These are phyloP conservation scores for Halichondria panicea DNA, from an alignment of 37 sponge, comb jelly and placozoan species.

Conservation along the genomic window DNA sequence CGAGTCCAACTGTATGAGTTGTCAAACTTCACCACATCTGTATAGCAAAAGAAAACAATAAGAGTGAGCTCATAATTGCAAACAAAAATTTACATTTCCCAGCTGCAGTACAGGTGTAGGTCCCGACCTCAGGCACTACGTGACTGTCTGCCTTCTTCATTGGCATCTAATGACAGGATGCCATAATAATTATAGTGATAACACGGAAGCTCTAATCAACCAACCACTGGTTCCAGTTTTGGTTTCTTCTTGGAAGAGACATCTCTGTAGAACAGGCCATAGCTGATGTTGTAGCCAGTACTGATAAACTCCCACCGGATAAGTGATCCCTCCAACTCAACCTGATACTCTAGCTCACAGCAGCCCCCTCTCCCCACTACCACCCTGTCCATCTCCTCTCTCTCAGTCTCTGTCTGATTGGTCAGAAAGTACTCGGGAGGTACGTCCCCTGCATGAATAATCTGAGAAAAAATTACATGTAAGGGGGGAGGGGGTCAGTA, in stretches of 20 bases:
- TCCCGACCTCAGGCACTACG: constrained; percentile 57
- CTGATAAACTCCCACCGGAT: constrained; percentile 75
- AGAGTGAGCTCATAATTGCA: too few relatives aligned
- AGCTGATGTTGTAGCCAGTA: constrained; percentile 73
- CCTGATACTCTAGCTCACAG: too few relatives aligned
- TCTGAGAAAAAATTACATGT: constrained; percentile 1
- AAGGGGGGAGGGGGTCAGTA: too few relatives aligned
- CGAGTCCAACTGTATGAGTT: constrained; percentile 81
- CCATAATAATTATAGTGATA: too few relatives aligned
- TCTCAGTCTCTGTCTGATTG: constrained; percentile 44
- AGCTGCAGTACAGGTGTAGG: constrained; percentile 24
- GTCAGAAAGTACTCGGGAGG: constrained; percentile 52
- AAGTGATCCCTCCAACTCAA: constrained; percentile 1
- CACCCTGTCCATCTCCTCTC: constrained; percentile 59
- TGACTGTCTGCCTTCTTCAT: constrained; percentile 40
- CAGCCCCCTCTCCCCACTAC: constrained; percentile 46
- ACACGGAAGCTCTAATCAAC: neutral
- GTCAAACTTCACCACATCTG: constrained; percentile 84
- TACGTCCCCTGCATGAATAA: constrained; percentile 52
- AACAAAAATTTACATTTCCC: constrained; percentile 65
- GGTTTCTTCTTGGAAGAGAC: neutral
- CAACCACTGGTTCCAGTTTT: too few relatives aligned
- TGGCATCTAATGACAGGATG: constrained; percentile 41
- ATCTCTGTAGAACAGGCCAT: constrained; percentile 50
- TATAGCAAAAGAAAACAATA: too few relatives aligned